Conservation (phyloP, 2,888 invertebrate species). For the Spicauda simplicius region DNA sequence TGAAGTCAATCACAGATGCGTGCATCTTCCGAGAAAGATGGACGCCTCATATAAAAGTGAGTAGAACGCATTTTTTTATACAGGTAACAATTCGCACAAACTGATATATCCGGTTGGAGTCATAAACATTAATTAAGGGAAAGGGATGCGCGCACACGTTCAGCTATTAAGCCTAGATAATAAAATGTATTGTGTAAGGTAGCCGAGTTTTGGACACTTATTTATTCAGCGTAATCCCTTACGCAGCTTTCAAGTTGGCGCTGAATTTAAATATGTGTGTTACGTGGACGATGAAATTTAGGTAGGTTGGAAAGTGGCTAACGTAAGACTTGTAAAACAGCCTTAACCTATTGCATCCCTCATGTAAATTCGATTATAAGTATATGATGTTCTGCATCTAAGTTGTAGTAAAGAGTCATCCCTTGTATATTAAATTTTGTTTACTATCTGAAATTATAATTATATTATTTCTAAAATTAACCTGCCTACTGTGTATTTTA, state of each 20-base stretch:
- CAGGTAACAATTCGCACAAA: not conserved
- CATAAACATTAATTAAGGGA: conserved; percentile 22
- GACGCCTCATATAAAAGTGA: too few species aligned
- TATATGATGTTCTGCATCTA: too few species aligned
- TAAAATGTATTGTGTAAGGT: conserved; percentile 45
- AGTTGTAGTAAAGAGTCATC: too few species aligned
- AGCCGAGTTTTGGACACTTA: conserved; percentile 48
- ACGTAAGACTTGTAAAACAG: too few species aligned
- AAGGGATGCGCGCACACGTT: conserved; percentile 50
- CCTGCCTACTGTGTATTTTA: too few species aligned
- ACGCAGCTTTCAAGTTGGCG: conserved; percentile 50
- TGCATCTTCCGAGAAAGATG: too few species aligned
- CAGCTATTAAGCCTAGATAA: conserved; percentile 46
- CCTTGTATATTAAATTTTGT: too few species aligned
- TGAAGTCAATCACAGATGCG: too few species aligned
- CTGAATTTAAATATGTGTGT: conserved; percentile 35
- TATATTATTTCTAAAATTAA: too few species aligned
- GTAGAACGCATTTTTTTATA: not conserved
- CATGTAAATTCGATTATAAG: too few species aligned
- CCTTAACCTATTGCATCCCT: too few species aligned
- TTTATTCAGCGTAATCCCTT: conserved; percentile 59
- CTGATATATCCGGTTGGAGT: conserved; percentile 5
- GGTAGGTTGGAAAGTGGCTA: not conserved
- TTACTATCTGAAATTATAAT: too few species aligned
- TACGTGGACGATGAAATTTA: not conserved